Evolutionary conservation across 2,113 vertebrate species (phyloP).

Genomic region (Apodemus sylvaticus): DNA sequence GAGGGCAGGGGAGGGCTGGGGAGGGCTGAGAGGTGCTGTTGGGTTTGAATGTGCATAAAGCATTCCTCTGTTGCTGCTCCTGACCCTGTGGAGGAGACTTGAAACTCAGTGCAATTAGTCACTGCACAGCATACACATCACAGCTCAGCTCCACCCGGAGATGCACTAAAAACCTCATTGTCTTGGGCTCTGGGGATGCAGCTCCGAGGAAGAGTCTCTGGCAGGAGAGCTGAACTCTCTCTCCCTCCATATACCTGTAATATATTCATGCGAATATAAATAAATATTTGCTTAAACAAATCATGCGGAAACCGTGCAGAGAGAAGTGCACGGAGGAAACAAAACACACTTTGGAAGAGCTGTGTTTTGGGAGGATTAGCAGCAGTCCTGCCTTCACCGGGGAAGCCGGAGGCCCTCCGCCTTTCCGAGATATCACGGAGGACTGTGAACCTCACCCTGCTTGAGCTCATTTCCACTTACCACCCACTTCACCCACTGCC

Average conservation of each 20-base stretch:
- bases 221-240: neutral
- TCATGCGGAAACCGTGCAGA: conserved; percentile 1
- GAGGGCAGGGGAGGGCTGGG: fast-evolving
- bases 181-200: neutral
- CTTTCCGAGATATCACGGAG: neutral
- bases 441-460: neutral
- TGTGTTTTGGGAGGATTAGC: neutral
- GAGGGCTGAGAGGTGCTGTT: neutral
- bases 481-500: neutral
- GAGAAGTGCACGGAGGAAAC: neutral
- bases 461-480: conserved; percentile 38
- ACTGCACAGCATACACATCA: neutral
- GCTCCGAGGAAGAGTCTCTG: neutral
- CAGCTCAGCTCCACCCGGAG: neutral
- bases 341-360: neutral
- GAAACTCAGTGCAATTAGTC: neutral
- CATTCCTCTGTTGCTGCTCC: neutral
- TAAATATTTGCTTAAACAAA: neutral
- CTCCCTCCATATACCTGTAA: neutral
- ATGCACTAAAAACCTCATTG: neutral
- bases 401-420: neutral
- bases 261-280: neutral
- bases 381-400: neutral
- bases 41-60: neutral
- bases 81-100: neutral